phyloP scores from a whole-genome alignment of 2,113 vertebrate species.

The Scophthalmus maximus region DNA sequence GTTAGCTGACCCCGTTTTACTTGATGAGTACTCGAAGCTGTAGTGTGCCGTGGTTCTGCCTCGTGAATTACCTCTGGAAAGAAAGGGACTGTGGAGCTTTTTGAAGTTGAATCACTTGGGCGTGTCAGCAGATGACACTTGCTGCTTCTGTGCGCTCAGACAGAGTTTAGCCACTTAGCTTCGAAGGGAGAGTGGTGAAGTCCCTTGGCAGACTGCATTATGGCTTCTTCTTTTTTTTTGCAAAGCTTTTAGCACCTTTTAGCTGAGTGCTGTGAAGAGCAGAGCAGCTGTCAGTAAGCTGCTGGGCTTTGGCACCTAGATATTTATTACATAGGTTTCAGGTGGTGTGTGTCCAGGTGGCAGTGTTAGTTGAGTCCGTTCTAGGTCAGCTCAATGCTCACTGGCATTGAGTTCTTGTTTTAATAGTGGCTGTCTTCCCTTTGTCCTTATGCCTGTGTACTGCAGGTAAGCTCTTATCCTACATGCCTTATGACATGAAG shows the following conservation, averaged over 20 bases:
- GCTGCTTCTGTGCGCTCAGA: slow-evolving; percentile 24
- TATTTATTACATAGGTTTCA: slow-evolving; percentile 43
- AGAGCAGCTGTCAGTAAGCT: slow-evolving; percentile 43
- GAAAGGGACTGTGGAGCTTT: background rate
- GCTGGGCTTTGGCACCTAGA: slow-evolving; percentile 46
- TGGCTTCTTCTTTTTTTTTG: slow-evolving; percentile 10
- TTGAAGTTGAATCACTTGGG: slow-evolving; percentile 21
- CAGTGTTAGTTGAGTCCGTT: slow-evolving; percentile 19
- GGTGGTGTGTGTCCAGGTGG: slow-evolving; percentile 13
- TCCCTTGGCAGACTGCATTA: slow-evolving; percentile 20
- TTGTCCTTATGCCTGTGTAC: slow-evolving; percentile 70
- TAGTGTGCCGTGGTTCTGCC: background rate
- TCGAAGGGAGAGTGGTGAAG: slow-evolving; percentile 13
- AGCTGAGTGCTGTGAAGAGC: slow-evolving; percentile 42
- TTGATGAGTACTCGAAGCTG: background rate
- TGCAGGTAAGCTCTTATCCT: slow-evolving; percentile 88
- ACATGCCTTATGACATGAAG: slow-evolving; percentile 90
- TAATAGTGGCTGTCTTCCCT: slow-evolving; percentile 64
- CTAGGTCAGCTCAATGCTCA: slow-evolving; percentile 38
- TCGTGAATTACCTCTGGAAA: slow-evolving; percentile 22
- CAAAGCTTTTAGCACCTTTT: slow-evolving; percentile 70
- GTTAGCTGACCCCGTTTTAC: slow-evolving; percentile 33
- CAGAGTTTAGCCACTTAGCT: slow-evolving; percentile 18
- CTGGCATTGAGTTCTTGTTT: slow-evolving; percentile 51
- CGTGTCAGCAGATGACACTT: slow-evolving; percentile 2